Base-by-base conservation (phyloP, 2,113 vertebrate genomes). In the Mastomys coucha region DNA sequence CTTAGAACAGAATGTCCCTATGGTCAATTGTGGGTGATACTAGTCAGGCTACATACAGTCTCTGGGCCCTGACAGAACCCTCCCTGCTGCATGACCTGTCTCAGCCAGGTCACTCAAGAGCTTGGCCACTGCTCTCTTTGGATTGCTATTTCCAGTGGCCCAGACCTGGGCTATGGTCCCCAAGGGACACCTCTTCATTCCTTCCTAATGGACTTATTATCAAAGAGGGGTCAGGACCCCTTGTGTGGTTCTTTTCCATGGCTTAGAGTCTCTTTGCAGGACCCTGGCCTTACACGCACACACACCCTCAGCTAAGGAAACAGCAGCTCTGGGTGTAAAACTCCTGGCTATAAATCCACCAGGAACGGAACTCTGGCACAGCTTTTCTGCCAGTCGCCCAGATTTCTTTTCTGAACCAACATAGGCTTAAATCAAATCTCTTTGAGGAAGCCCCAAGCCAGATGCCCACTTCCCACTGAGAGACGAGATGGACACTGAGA, bases 401-500 rank as follows among this genome's bases (percentile, higher is more conserved):
- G 92, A 73, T 87, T 89, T n/a, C 87, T 33, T 42, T 94, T 60
- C 33, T 81, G 89, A 77, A 22, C 0, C n/a, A 58, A 95, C 93
- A 60, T 22, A 58, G 89, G 91, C 94, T 73, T 88, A 33, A 96
- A 91, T 97, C 97, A 96, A 97, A 93, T 80, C 87, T 94, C 78
- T 53, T 72, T 42, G 31, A 51, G 67, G 39, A 89, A 45, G 58
- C 86, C 58, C 77, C 86, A n/a, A 78, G 85, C 26, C 0, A 6
- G 85, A 76, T 0, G 28, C 39, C 97, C 45, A 19, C 93, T 87
- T 56, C 92, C 94, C 93, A 73, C 67, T 0, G 80, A 70, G 93
- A 78, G 84, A 97, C 90, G 42, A 91, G 98, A 97, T 90, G 88
- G 91, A 56, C 82, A 67, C 17, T 28, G 94, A 49, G 87, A 96